Conservation (phyloP, 2,113 vertebrate species). For the Polypterus bichir region DNA sequence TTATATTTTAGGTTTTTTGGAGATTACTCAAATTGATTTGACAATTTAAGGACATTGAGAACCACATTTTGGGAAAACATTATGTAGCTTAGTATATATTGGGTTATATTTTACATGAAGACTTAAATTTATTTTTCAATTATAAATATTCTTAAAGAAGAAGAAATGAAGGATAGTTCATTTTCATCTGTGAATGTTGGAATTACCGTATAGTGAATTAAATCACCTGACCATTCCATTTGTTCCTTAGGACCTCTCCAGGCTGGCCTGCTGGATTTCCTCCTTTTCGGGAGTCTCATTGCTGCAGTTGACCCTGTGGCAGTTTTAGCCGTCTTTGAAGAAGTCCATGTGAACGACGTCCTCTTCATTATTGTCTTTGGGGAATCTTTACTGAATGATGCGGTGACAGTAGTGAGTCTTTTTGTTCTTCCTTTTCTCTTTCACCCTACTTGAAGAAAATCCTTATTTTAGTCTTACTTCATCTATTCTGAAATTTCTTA, state of each 20-base stretch:
- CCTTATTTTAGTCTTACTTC: no score
- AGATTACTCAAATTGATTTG: no score
- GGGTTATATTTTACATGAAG: no score
- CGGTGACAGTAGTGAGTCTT: conserved; percentile 81
- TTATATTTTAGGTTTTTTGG: no score
- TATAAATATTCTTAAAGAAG: no score
- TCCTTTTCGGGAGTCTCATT: conserved; percentile 86
- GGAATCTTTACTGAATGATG: conserved; percentile 91
- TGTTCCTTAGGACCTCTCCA: conserved; percentile 52
- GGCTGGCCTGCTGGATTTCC: conserved; percentile 70
- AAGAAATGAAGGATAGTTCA: no score
- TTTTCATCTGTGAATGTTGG: no score
- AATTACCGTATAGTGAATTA: neutral
- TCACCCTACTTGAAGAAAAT: neutral
- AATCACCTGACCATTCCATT: neutral
- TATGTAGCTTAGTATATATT: no score
- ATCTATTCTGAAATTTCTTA: no score
- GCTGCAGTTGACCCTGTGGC: conserved; percentile 91
- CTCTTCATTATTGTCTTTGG: conserved; percentile 97
- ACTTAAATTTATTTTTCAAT: no score
- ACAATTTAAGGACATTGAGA: no score
- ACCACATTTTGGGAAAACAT: no score
- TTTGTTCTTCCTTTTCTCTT: neutral
- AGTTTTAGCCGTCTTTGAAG: conserved; percentile 88
- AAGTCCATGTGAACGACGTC: conserved; percentile 93